Conservation (phyloP, 2,113 vertebrate genomes). For the Erythrolamprus reginae region DNA sequence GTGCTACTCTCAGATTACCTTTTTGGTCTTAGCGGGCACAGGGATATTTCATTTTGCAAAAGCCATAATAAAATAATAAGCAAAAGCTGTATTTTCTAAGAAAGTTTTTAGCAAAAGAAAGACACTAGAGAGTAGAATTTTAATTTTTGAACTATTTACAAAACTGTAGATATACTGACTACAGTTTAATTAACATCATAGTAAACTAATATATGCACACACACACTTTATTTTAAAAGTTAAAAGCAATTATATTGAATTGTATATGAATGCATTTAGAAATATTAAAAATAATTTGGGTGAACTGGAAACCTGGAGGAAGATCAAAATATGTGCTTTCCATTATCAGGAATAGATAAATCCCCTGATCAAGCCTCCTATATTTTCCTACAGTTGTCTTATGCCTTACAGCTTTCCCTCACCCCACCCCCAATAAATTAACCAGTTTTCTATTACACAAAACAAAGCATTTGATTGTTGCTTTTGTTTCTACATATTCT, state of each 20-base stretch:
- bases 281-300: background rate
- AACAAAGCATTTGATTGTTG: background rate
- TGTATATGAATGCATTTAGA: background rate
- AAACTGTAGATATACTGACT: background rate
- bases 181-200: constrained; percentile 45
- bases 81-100: background rate
- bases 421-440: background rate
- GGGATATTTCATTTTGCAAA: background rate
- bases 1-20: background rate
- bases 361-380: background rate
- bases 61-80: background rate
- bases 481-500: background rate
- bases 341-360: background rate
- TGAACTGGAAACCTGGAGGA: background rate
- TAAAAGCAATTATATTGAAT: constrained; percentile 13
- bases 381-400: background rate
- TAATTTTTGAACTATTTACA: background rate
- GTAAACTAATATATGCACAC: constrained; percentile 16
- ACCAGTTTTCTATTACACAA: background rate
- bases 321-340: background rate
- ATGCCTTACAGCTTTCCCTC: background rate
- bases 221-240: constrained; percentile 36
- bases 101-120: background rate
- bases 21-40: background rate
- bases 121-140: background rate